Evolutionary conservation across 2,113 vertebrate species (phyloP).

Genomic region (Apaloderma vittatum): DNA sequence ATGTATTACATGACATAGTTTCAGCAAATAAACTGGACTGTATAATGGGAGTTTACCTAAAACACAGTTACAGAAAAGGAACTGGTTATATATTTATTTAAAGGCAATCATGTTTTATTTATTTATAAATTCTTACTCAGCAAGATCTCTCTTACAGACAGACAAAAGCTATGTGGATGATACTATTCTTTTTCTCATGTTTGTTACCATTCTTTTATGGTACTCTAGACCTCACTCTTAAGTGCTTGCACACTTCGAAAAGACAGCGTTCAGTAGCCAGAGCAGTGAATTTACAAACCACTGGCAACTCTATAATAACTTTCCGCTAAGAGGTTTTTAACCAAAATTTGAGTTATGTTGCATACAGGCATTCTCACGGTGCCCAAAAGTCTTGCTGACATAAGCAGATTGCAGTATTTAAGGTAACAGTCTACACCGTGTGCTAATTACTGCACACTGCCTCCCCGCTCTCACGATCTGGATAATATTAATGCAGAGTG

Average conservation of each 20-base stretch:
- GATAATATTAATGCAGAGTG: background rate
- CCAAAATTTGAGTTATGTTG: background rate
- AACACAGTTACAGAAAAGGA: background rate
- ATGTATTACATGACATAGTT: background rate
- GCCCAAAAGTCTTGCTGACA: background rate
- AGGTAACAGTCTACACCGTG: background rate
- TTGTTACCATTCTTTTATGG: background rate
- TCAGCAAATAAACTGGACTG: background rate
- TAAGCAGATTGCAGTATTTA: background rate
- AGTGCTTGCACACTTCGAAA: background rate
- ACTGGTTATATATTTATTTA: background rate
- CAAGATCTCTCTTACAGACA: background rate
- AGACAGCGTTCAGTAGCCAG: background rate
- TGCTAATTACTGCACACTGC: background rate
- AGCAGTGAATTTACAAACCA: background rate
- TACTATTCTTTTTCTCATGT: background rate
- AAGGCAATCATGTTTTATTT: background rate
- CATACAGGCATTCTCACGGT: background rate
- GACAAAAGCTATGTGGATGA: background rate
- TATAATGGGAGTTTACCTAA: background rate
- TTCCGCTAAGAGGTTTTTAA: background rate
- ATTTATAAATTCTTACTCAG: background rate
- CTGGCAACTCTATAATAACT: background rate
- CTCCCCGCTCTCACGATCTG: background rate
- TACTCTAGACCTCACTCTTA: background rate